Evolutionary conservation across 92 coral and sea anemone species (phyloP).

Genomic region (Zoanthus gigantus): DNA sequence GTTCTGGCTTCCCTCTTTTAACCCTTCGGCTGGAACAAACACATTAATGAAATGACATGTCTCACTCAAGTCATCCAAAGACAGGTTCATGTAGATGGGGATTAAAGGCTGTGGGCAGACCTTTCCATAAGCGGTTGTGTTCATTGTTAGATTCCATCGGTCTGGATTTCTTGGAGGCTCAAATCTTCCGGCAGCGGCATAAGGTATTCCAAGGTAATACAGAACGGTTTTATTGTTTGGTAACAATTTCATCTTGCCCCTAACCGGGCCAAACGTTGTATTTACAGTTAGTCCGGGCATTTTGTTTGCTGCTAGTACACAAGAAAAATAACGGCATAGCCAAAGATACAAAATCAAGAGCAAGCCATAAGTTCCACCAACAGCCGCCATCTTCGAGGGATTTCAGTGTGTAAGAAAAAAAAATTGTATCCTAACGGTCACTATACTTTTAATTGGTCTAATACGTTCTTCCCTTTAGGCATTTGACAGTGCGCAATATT

Average conservation of each 20-base stretch:
- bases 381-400: neutral
- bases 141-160: conserved; percentile 7
- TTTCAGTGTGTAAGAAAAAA: too few relatives aligned
- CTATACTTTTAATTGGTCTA: too few relatives aligned
- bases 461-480: too few relatives aligned
- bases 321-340: neutral
- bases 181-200: neutral
- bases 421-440: too few relatives aligned
- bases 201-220: conserved; percentile 20
- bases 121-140: conserved; percentile 19
- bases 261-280: conserved; percentile 25
- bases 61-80: conserved; percentile 24
- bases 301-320: neutral
- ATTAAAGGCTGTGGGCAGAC: conserved; percentile 26
- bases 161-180: conserved; percentile 17
- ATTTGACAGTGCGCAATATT: too few relatives aligned
- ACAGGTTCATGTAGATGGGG: neutral
- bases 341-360: neutral
- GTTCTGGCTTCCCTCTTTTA: neutral
- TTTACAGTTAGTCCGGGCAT: neutral
- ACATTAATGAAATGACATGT: conserved; percentile 12
- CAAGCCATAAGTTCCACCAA: neutral
- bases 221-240: conserved; percentile 25
- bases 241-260: neutral
- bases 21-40: neutral